Evolutionary conservation across 2,888 invertebrate species (phyloP).

Genomic region (Nyleta sp.): DNA sequence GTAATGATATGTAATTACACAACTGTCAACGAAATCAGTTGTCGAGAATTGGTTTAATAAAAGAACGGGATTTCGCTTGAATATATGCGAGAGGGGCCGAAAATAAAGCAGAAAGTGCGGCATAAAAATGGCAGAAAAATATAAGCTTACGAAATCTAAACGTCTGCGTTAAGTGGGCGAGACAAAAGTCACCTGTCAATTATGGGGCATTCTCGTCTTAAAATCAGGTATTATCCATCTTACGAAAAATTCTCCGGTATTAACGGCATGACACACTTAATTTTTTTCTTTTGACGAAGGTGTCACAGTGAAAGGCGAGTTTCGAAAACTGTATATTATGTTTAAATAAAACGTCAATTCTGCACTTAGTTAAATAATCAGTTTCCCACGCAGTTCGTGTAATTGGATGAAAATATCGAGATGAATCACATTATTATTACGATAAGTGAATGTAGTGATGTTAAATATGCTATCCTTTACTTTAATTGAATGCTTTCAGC

Average conservation of each 20-base stretch:
- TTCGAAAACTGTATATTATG: slow-evolving; percentile 35
- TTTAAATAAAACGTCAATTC: slow-evolving; percentile 32
- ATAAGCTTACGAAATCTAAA: slow-evolving; percentile 53
- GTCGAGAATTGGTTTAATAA: slow-evolving; percentile 25
- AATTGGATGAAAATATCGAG: slow-evolving; percentile 9
- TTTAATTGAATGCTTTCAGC: not conserved
- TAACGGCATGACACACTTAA: slow-evolving; percentile 43
- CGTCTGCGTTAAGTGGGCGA: slow-evolving; percentile 53
- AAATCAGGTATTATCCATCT: slow-evolving; percentile 70
- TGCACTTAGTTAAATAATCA: slow-evolving; percentile 23
- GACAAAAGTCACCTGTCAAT: slow-evolving; percentile 76
- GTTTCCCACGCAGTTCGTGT: slow-evolving; percentile 30
- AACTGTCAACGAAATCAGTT: slow-evolving; percentile 24
- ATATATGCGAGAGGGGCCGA: not conserved
- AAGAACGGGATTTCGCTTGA: slow-evolving; percentile 24
- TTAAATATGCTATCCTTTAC: not conserved
- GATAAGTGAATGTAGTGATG: slow-evolving; percentile 13
- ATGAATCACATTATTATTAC: slow-evolving; percentile 3
- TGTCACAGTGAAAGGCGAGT: slow-evolving; percentile 52
- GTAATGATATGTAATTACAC: slow-evolving; percentile 26
- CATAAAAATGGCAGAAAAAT: slow-evolving; percentile 32
- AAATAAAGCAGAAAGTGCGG: slow-evolving; percentile 24
- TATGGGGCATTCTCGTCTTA: slow-evolving; percentile 68
- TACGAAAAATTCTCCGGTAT: slow-evolving; percentile 66
- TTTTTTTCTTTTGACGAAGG: slow-evolving; percentile 41